These are phyloP conservation scores for Phalacrocorax aristotelis DNA, from an alignment of 2,113 vertebrate genomes.

Conservation along the genomic window DNA sequence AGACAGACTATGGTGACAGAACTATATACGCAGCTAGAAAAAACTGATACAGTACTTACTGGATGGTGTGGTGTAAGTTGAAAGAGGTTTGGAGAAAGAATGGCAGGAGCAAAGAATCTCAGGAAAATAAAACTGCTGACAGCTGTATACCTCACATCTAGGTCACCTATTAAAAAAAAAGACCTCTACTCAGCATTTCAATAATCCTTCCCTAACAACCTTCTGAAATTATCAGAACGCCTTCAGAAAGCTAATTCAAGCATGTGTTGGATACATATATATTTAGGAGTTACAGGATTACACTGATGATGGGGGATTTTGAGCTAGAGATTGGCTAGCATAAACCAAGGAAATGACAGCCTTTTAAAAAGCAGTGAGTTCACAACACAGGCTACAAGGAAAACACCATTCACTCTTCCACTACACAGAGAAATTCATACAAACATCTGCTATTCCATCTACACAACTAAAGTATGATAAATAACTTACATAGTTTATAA, in stretches of 20 bases:
- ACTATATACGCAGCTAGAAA: background rate
- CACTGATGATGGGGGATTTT: background rate
- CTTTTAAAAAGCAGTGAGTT: background rate
- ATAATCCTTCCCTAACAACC: background rate
- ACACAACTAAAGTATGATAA: background rate
- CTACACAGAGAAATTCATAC: background rate
- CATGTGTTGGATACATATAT: background rate
- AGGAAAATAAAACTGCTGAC: constrained; percentile 99
- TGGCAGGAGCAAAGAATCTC: constrained; percentile 96
- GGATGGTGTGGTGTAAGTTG: constrained; percentile 94
- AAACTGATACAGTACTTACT: constrained; percentile 74
- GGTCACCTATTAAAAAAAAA: constrained; percentile 79
- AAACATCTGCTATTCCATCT: background rate
- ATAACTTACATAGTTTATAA: background rate
- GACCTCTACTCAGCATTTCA: background rate
- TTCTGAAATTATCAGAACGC: background rate
- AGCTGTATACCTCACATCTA: constrained; percentile 93
- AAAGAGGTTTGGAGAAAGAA: constrained; percentile 96
- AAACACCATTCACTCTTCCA: background rate
- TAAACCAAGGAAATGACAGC: background rate
- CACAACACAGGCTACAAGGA: background rate
- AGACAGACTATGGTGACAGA: background rate
- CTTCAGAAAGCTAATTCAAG: background rate
- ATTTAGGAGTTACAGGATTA: background rate
- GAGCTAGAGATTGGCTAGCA: background rate